A percentile compares a stretch with the other conserved stretches of the same genome.
Evolutionary conservation across 2,797 vertebrate genomes (phyloP).

Genomic region (Xenops minutus): DNA sequence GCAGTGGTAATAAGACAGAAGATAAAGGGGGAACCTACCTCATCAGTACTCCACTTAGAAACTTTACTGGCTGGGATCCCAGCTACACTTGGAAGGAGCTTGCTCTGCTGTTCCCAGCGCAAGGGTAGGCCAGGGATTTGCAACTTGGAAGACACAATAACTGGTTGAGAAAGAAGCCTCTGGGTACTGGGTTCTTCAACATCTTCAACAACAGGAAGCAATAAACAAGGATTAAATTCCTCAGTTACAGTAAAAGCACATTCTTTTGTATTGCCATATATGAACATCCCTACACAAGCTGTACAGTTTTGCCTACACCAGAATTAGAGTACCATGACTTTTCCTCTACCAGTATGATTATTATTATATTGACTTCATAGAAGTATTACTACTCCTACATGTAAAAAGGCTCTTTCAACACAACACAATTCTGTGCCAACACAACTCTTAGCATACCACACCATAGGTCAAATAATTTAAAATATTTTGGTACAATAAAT

Average conservation of each 20-base stretch:
- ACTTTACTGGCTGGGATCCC: constrained; percentile 87
- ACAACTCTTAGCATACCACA: not conserved
- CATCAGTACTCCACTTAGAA: constrained; percentile 85
- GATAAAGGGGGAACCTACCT: constrained; percentile 67
- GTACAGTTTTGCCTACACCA: not conserved
- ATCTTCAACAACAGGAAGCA: constrained; percentile 53
- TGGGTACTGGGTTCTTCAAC: constrained; percentile 70
- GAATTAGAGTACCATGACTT: not conserved
- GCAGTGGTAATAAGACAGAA: not conserved
- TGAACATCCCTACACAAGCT: not conserved
- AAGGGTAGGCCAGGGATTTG: constrained; percentile 79
- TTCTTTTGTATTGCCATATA: not conserved
- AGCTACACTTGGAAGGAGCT: constrained; percentile 84
- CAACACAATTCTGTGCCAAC: not conserved
- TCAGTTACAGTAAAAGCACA: not conserved
- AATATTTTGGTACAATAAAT: constrained; percentile 29
- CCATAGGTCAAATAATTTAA: not conserved
- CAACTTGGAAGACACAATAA: constrained; percentile 80
- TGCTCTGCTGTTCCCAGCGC: constrained; percentile 87
- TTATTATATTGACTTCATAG: not conserved
- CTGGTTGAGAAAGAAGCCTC: constrained; percentile 79
- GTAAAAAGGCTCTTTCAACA: not conserved
- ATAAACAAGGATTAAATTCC: not conserved
- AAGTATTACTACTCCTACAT: not conserved
- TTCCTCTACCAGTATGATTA: not conserved